Percentiles rank a stretch among this genome's conserved stretches.
Conservation (phyloP, 2,888 invertebrate species). For the Caenorhabditis uteleia region DNA sequence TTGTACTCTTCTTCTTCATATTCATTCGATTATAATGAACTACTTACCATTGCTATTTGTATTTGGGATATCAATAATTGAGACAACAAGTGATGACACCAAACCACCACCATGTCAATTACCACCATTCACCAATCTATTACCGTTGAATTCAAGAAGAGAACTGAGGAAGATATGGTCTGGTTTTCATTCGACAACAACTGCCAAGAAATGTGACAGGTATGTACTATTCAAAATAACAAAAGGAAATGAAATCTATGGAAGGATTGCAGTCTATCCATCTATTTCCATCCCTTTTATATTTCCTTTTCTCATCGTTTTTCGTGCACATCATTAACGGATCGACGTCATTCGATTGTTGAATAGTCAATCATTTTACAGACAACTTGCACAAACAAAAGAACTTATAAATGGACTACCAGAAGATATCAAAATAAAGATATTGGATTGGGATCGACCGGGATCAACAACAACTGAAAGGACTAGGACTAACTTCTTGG, state of each 20-base stretch:
- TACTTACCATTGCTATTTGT: background rate
- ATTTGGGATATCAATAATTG: too few species aligned
- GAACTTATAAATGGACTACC: conserved; percentile 29
- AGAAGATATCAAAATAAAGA: conserved; percentile 35
- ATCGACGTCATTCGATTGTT: background rate
- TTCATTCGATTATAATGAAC: too few species aligned
- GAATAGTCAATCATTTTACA: conserved; percentile 11
- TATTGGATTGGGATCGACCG: conserved; percentile 32
- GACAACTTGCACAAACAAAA: conserved; percentile 38
- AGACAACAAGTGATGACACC: too few species aligned
- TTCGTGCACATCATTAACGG: background rate
- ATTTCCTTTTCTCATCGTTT: too few species aligned
- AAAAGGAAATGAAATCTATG: background rate
- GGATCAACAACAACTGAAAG: conserved; percentile 4
- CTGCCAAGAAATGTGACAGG: conserved; percentile 37
- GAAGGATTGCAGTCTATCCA: too few species aligned
- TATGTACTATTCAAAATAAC: background rate
- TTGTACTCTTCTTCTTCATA: too few species aligned
- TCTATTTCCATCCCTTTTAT: too few species aligned
- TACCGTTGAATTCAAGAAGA: conserved; percentile 33
- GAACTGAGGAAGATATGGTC: conserved; percentile 39
- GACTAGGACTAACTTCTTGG: conserved; percentile 24
- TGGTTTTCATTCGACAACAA: conserved; percentile 29
- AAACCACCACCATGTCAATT: conserved; percentile 11
- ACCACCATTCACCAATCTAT: conserved; percentile 32